Base-by-base conservation (phyloP, 1,140 invertebrate species). In the Pseudomyrmex flavicornis region DNA sequence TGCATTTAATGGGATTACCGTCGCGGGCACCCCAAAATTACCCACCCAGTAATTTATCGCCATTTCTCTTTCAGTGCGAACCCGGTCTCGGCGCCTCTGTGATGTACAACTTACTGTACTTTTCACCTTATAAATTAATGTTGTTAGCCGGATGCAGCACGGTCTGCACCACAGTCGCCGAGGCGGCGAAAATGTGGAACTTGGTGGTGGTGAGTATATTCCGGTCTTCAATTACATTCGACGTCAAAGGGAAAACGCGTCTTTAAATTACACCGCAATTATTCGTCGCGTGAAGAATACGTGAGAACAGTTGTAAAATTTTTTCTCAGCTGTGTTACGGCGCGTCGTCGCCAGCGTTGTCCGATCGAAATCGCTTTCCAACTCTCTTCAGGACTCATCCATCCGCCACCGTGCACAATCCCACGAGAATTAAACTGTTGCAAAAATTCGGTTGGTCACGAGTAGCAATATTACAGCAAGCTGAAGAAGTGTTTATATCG, bases 121-220 rank as follows among this genome's bases (percentile, higher is more conserved):
- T 98, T 92, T 96, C 97, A 73, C 99, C 99, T 22, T 97, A 98
- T 89, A 99, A 99, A 95, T 95, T 99, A 85, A 98, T 99, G 95
- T 94, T 99, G 68, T 95, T 99, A 44, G 98, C 98, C 4, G 99
- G 99, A 66, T 99, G 99, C 94, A 99, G 98, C 87, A 99, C 99
- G 2, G 99, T 99, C n/a, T 99, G 99, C 90, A 99, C 99, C 9
- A 99, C 99, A 61, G 98, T 99, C 1, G 99, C 99, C 0, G 99
- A 99, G 95, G 98, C 99, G 48, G 99, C 99, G 44, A 99, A 99
- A 95, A 99, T 99, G 98, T 99, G 99, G 99, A 99, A 99, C 95
- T 95, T 99, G 58, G 97, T 99, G 91, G 99, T 99, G 95, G 99
- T 99, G 95, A 96, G 97, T 96, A 80, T 1, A 8, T 44, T 65